A percentile compares a stretch with the other conserved stretches of the same genome.
Conservation (phyloP, 1,140 invertebrate genomes). For the Polypedilum pembai region DNA sequence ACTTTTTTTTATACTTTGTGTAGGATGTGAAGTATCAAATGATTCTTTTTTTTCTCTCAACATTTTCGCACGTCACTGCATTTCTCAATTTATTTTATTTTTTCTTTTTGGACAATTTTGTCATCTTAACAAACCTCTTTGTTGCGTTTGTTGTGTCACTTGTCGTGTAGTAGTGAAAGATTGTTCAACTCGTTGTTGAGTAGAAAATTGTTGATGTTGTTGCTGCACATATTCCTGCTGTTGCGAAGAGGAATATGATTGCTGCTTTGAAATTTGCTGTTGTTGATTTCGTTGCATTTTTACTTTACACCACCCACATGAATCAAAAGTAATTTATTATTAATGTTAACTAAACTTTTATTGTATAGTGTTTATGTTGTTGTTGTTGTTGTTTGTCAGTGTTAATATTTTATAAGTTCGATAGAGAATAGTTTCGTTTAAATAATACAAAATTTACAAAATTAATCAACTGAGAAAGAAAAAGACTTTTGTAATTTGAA, state of each 20-base stretch:
- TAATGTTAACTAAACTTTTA: not conserved
- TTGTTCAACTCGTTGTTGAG: constrained; percentile 19
- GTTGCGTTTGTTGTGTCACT: constrained; percentile 11
- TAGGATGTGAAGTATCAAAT: too few relatives aligned
- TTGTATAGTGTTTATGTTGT: not conserved
- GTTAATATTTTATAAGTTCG: not conserved
- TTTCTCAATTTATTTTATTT: constrained; percentile 14
- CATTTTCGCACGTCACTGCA: constrained; percentile 15
- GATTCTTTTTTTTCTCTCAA: too few relatives aligned
- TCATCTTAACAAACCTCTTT: constrained; percentile 12
- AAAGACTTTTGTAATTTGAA: not conserved
- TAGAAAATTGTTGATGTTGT: constrained; percentile 20
- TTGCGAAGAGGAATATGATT: not conserved
- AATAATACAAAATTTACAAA: not conserved
- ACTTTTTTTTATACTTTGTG: too few relatives aligned
- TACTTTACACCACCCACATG: not conserved
- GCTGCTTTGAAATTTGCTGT: constrained; percentile 7
- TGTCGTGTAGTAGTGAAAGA: not conserved
- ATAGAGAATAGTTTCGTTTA: not conserved
- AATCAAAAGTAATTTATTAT: too few relatives aligned
- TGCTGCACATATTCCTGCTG: constrained; percentile 9
- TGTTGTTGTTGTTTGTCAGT: not conserved
- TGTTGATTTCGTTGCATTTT: constrained; percentile 25
- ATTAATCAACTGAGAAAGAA: not conserved
- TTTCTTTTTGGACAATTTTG: not conserved